phyloP scores from a whole-genome alignment of 2,888 invertebrate genomes.

The Marasmarcha lunaedactyla region DNA sequence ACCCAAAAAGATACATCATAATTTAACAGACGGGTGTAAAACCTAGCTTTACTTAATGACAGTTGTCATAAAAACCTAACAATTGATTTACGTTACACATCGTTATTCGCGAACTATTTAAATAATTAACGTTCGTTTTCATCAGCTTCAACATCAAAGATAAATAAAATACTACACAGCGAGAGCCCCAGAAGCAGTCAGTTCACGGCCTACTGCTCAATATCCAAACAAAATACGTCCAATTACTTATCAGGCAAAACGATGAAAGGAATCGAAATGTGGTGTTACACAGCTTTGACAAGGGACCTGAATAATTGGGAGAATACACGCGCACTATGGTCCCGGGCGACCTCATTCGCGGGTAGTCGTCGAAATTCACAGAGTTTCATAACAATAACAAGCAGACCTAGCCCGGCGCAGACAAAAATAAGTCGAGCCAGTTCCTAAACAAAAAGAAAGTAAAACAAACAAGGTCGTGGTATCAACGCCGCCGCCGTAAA shows the following conservation, averaged over 20 bases:
- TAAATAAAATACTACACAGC: too few relatives aligned
- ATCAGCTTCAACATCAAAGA: too few relatives aligned
- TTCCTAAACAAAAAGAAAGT: constrained; percentile 70
- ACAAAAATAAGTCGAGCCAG: constrained; percentile 63
- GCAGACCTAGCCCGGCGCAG: constrained; percentile 37
- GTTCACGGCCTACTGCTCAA: too few relatives aligned
- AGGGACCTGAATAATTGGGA: constrained; percentile 35
- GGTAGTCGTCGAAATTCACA: constrained; percentile 22
- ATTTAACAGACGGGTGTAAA: constrained; percentile 24
- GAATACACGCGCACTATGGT: constrained; percentile 21
- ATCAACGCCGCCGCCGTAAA: constrained; percentile 67
- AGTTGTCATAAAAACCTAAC: too few relatives aligned
- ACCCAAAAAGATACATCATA: constrained; percentile 53
- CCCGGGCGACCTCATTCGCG: constrained; percentile 2
- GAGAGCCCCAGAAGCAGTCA: too few relatives aligned
- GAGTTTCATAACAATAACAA: constrained; percentile 38
- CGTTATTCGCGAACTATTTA: too few relatives aligned
- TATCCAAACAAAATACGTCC: constrained; percentile 42
- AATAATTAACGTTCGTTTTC: too few relatives aligned
- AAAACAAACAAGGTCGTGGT: constrained; percentile 71
- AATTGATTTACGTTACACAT: too few relatives aligned
- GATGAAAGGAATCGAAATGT: constrained; percentile 32
- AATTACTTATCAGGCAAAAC: constrained; percentile 38
- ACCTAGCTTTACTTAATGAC: constrained; percentile 6
- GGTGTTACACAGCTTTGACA: constrained; percentile 30